Conservation (phyloP, 2,113 vertebrate species). For the Neotoma lepida region DNA sequence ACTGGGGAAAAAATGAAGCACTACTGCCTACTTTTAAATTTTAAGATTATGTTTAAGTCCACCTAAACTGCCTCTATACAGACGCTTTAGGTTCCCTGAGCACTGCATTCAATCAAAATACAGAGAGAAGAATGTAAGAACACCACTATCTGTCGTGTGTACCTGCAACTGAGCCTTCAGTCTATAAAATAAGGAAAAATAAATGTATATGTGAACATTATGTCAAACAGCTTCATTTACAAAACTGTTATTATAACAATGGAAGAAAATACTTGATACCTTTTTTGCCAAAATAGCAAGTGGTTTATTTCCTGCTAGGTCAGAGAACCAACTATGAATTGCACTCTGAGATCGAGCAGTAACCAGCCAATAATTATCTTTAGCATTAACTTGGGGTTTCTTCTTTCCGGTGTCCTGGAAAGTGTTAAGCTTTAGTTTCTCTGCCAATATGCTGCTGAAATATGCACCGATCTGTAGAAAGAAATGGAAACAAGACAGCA, state of each 20-base stretch:
- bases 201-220: neutral
- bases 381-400: conserved; percentile 89
- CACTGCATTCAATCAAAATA: neutral
- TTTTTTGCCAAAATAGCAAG: conserved; percentile 87
- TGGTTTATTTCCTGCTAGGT: conserved; percentile 88
- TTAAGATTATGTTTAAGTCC: neutral
- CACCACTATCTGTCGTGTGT: rapidly evolving
- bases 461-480: conserved; percentile 86
- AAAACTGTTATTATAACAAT: neutral
- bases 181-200: neutral
- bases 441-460: conserved; percentile 89
- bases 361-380: conserved; percentile 90
- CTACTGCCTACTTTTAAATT: neutral
- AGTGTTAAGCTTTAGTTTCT: conserved; percentile 89
- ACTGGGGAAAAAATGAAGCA: neutral
- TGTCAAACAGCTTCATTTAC: neutral
- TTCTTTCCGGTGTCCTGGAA: conserved; percentile 89
- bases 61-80: neutral
- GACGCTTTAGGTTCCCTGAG: neutral
- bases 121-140: neutral
- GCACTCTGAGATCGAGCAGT: conserved; percentile 88
- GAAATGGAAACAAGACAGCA: neutral
- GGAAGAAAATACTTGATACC: conserved; percentile 77
- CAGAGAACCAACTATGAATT: conserved; percentile 89
- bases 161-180: neutral